Evolutionary conservation across 37 sponge, comb jelly and placozoan species (phyloP).

Genomic region (Beroe forskalii): DNA sequence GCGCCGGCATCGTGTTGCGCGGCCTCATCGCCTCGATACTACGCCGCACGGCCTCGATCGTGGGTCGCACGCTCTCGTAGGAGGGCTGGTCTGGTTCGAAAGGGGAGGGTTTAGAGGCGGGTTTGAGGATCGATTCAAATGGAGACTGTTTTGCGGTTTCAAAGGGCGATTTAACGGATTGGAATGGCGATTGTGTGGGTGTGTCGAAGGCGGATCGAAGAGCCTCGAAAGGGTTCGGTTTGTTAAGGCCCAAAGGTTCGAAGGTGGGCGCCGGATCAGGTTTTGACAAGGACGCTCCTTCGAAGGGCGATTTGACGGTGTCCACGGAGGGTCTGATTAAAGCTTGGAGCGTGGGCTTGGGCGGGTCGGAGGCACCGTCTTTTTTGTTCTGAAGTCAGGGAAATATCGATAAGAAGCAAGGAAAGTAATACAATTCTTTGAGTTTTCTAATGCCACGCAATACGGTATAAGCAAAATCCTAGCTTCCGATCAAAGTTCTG

Average conservation of each 20-base stretch:
- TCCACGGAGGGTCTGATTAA: not conserved
- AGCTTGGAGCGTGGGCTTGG: not conserved
- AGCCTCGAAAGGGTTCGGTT: not conserved
- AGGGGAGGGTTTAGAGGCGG: not conserved
- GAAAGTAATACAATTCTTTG: no score
- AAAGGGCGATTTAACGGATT: not conserved
- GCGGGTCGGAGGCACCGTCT: no score
- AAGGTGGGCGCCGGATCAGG: no score
- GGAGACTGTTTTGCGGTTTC: not conserved
- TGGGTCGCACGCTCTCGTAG: not conserved
- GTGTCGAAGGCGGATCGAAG: not conserved
- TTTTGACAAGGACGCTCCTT: not conserved
- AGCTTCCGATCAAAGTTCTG: no score
- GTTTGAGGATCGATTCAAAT: not conserved
- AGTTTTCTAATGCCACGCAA: no score
- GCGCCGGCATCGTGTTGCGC: not conserved
- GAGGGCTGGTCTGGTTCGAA: not conserved
- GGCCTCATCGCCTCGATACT: not conserved
- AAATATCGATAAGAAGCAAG: no score
- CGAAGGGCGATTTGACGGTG: not conserved
- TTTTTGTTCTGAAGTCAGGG: no score
- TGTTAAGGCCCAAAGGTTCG: not conserved
- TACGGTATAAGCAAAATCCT: no score
- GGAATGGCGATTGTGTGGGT: not conserved
- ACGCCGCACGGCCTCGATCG: not conserved